A percentile compares a stretch with the other conserved stretches of the same genome.
Evolutionary conservation across 2,888 invertebrate genomes (phyloP).

Genomic region (Metellina segmentata): DNA sequence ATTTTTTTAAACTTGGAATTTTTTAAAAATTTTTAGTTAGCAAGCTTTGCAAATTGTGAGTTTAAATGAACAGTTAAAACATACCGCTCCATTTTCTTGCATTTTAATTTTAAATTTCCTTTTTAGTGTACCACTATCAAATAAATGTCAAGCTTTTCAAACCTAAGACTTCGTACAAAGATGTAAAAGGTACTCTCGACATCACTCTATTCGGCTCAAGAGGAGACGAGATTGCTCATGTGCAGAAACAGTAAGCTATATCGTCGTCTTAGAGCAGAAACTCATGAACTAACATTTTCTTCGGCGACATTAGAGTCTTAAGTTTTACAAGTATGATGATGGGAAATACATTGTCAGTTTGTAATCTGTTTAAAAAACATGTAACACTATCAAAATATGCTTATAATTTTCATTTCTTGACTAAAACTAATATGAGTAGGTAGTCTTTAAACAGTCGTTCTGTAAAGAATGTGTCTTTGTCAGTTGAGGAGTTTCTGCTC

Average conservation of each 20-base stretch:
- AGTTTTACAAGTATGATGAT: no score
- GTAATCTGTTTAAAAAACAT: no score
- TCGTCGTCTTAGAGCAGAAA: neutral
- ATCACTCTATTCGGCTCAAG: conserved; percentile 59
- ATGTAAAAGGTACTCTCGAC: conserved; percentile 69
- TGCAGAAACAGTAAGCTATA: conserved; percentile 47
- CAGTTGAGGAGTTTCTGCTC: no score
- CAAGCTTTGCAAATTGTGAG: neutral
- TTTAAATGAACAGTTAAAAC: neutral
- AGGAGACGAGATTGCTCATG: conserved; percentile 55
- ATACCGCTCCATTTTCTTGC: no score
- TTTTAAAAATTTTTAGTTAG: neutral
- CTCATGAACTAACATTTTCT: no score
- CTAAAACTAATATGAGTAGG: no score
- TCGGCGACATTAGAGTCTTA: no score
- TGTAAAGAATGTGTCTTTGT: no score
- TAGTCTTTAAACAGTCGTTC: no score
- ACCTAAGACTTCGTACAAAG: conserved; percentile 54
- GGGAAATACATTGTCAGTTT: no score
- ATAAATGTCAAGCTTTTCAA: conserved; percentile 66
- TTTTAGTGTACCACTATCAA: conserved; percentile 74
- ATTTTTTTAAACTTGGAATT: neutral
- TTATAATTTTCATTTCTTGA: no score
- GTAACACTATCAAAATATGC: no score
- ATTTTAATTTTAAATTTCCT: neutral